Evolutionary conservation across 2,113 vertebrate genomes (phyloP).

Genomic region (Litocranius walleri): DNA sequence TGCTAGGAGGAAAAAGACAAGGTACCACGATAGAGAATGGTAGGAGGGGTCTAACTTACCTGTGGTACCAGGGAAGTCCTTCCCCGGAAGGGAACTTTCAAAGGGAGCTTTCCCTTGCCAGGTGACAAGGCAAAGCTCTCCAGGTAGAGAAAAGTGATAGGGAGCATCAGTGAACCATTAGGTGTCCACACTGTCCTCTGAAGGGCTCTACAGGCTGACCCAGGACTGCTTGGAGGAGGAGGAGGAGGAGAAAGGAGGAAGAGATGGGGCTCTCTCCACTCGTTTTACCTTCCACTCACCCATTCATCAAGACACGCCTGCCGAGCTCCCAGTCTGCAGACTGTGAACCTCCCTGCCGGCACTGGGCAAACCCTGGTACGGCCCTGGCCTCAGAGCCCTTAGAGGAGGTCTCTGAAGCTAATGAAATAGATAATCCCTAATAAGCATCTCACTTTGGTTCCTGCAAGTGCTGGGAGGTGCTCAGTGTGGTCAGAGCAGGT

Average conservation of each 20-base stretch:
- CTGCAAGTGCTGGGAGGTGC: background rate
- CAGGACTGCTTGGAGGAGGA: background rate
- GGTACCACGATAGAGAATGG: rapidly evolving
- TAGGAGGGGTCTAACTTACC: background rate
- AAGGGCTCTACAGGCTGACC: background rate
- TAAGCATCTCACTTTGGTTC: background rate
- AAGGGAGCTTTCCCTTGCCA: too few species aligned
- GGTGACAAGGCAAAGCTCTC: background rate
- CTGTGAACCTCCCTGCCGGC: background rate
- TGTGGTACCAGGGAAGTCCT: background rate
- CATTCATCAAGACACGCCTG: rapidly evolving
- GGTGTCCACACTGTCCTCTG: background rate
- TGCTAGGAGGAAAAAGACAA: background rate
- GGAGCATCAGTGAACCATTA: background rate
- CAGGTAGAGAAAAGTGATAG: background rate
- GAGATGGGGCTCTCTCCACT: rapidly evolving
- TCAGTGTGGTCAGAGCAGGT: background rate
- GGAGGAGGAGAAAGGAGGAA: rapidly evolving
- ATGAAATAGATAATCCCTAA: background rate
- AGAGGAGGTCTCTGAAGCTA: background rate
- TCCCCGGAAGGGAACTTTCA: background rate
- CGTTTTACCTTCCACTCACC: background rate
- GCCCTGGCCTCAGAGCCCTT: background rate
- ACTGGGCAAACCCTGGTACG: background rate
- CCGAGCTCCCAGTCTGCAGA: background rate